Evolutionary conservation across 2,888 invertebrate species (phyloP).

Genomic region (Lepidonotus clava): DNA sequence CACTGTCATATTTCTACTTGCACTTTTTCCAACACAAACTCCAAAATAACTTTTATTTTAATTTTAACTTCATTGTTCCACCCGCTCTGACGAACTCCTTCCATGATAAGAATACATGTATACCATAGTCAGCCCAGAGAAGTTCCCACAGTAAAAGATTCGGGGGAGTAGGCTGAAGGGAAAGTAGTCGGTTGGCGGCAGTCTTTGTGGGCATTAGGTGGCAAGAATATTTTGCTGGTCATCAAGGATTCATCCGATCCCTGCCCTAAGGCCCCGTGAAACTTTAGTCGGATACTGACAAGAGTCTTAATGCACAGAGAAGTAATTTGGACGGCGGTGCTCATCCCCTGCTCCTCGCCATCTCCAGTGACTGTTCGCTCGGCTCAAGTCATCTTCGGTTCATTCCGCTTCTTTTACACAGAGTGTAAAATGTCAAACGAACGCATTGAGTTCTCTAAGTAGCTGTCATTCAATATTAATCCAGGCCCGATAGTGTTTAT

Average conservation of each 20-base stretch:
- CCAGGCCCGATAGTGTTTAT: slow-evolving; percentile 45
- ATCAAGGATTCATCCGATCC: background rate
- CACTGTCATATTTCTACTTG: too few species aligned
- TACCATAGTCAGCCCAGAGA: too few species aligned
- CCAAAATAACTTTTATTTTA: too few species aligned
- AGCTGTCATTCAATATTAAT: slow-evolving; percentile 48
- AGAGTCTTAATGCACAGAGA: slow-evolving; percentile 36
- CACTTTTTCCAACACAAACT: too few species aligned
- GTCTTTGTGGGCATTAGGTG: background rate
- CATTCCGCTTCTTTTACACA: slow-evolving; percentile 23
- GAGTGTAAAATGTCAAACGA: slow-evolving; percentile 43
- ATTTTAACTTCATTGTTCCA: too few species aligned
- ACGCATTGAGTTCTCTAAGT: slow-evolving; percentile 48
- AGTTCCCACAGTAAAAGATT: too few species aligned
- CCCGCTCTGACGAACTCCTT: too few species aligned
- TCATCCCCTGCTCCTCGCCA: background rate
- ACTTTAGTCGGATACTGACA: slow-evolving; percentile 32
- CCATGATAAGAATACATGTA: too few species aligned
- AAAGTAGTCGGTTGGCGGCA: too few species aligned
- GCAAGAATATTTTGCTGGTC: slow-evolving; percentile 11
- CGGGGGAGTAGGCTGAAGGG: background rate
- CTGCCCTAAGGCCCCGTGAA: slow-evolving; percentile 6
- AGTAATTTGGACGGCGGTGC: slow-evolving; percentile 30
- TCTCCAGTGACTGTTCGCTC: slow-evolving; percentile 26
- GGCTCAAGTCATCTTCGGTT: slow-evolving; percentile 42